Base-by-base conservation (phyloP, 2,888 invertebrate species). In the Netelia virgata region DNA sequence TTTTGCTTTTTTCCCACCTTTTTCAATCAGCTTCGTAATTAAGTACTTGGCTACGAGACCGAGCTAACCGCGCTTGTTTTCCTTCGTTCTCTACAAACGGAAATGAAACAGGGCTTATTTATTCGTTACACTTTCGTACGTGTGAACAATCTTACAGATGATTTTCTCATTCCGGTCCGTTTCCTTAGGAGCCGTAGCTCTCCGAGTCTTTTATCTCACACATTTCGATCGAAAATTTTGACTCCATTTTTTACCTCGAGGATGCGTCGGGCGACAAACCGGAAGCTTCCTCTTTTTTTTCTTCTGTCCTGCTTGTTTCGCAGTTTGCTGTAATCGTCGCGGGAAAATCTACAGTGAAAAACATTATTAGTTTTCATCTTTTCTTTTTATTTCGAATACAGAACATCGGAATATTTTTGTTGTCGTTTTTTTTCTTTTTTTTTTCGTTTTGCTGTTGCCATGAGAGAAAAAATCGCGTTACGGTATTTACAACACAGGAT, bases 341-440 rank as follows among this genome's bases (percentile, higher is more conserved):
- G 18, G 57, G 57, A 18, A 20, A 20, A 57, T 18, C 20, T n/a
- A 57, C 57, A 18, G 5, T 8, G 16, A 57, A 57, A 10, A 18
- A 18, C 20, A 18, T 57, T 9, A 18, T 5, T 18, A 18, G 16
- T 57, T 57, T 68, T 16, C 47, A 8, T 8, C 47, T 20, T 70
- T 53, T 75, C 68, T 23, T 77, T 84, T 87, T 87, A 86, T 87
- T 86, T 88, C 85, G 82, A 84, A 86, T 87, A 88, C 88, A 88
- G 82, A 87, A 88, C 86, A 87, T 87, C 87, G 86, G 82, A 74
- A 84, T 86, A 69, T 14, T 57, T 14, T 68, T 78, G 59, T 20
- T 50, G 69, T 55, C 41, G 50, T 41, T 1, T 18, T 70, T 59
- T 41, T 5, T 18, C 55, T 59, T 57, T 9, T 68, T 70, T 69